These are phyloP conservation scores for Otocyon megalotis DNA, from an alignment of 2,113 vertebrate species.

Conservation along the genomic window DNA sequence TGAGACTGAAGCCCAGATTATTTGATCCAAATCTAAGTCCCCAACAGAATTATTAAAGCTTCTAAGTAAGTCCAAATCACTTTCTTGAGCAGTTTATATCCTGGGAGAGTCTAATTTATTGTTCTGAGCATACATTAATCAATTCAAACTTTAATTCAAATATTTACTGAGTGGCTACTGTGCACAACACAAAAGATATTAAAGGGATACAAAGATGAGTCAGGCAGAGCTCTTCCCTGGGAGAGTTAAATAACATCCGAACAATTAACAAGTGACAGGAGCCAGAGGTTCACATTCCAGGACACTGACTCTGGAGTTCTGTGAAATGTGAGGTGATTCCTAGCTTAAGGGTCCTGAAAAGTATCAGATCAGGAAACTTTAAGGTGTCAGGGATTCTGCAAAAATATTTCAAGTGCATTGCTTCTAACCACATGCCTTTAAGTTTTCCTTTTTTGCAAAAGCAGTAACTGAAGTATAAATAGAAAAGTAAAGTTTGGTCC, in stretches of 20 bases:
- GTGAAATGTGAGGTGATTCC: not conserved
- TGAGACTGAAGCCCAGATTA: not conserved
- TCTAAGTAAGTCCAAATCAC: constrained; percentile 53
- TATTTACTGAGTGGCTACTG: constrained; percentile 37
- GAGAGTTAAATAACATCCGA: not conserved
- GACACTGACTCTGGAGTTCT: not conserved
- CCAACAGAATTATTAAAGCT: not conserved
- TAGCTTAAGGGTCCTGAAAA: not conserved
- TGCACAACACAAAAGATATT: not conserved
- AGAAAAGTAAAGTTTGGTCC: not conserved
- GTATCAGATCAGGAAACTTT: not conserved
- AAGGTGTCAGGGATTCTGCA: not conserved
- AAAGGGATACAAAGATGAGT: not conserved
- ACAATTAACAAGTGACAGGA: not conserved
- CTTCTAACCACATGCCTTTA: not conserved
- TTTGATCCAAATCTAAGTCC: constrained; percentile 1
- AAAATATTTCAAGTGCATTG: not conserved
- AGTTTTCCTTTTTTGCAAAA: not conserved
- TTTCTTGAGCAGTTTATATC: constrained; percentile 55
- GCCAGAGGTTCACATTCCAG: not conserved
- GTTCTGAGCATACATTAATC: constrained; percentile 57
- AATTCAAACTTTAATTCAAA: constrained; percentile 69
- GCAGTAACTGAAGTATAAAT: not conserved
- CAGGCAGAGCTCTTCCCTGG: not conserved
- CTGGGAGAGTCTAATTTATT: constrained; percentile 45